Conservation (phyloP, 2,113 vertebrate genomes). For the Campylomormyrus tamandua region DNA sequence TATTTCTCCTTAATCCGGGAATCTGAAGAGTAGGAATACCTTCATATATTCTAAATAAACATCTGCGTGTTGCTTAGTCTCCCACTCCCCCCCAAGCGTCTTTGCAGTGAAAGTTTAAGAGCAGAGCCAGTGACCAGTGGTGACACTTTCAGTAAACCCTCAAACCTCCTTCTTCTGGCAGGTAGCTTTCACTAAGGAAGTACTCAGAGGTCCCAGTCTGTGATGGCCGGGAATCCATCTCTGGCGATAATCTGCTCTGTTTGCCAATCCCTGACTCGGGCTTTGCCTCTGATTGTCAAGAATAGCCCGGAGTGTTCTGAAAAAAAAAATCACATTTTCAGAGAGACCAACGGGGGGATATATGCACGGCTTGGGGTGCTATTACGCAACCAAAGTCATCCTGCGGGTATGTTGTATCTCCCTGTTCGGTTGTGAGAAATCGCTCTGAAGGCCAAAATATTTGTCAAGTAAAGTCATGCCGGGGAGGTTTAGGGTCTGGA, state of each 20-base stretch:
- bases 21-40: neutral
- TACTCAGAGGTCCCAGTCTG: neutral
- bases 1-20: neutral
- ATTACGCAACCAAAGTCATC: neutral
- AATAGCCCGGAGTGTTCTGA: neutral
- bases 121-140: neutral
- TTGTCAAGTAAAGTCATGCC: constrained; percentile 13
- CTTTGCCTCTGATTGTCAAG: neutral
- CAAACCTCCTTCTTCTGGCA: neutral
- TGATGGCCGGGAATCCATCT: neutral
- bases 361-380: neutral
- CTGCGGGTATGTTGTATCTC: neutral
- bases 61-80: neutral
- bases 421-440: neutral
- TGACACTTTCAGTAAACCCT: neutral
- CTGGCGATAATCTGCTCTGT: neutral
- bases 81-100: neutral
- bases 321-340: neutral
- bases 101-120: neutral
- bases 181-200: neutral
- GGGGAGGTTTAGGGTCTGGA: neutral
- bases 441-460: constrained; percentile 9
- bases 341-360: neutral
- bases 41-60: neutral
- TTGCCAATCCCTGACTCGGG: neutral